Conservation (phyloP, 2,113 vertebrate genomes). For the Hippopotamus amphibius region DNA sequence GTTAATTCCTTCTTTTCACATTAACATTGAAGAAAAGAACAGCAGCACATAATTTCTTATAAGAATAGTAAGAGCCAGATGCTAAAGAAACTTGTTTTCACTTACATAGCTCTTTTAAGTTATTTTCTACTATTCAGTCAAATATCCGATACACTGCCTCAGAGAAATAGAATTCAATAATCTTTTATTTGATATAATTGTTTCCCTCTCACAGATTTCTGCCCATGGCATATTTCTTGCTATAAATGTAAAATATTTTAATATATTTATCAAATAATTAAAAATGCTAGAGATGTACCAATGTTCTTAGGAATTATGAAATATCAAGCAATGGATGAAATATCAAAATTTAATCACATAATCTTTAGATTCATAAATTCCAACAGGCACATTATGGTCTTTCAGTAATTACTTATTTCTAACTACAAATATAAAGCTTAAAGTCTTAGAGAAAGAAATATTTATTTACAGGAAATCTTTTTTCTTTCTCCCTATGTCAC, state of each 20-base stretch:
- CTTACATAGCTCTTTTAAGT: not conserved
- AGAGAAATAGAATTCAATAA: not conserved
- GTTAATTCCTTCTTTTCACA: slow-evolving; percentile 25
- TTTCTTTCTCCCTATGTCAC: not conserved
- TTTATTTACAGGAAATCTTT: not conserved
- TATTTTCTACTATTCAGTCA: not conserved
- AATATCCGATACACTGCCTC: not conserved
- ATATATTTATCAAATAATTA: not conserved
- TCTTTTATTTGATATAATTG: not conserved
- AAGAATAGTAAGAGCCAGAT: not conserved
- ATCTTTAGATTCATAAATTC: not conserved
- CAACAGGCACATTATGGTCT: not conserved
- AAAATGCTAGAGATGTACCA: not conserved
- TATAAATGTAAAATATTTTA: slow-evolving; percentile 36
- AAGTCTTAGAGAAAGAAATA: not conserved
- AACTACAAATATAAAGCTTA: not conserved
- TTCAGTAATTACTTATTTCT: not conserved
- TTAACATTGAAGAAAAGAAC: slow-evolving; percentile 20
- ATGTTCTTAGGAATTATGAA: not conserved
- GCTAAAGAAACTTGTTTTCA: not conserved
- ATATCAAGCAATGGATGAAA: not conserved
- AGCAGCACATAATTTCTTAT: not conserved
- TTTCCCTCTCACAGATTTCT: not conserved
- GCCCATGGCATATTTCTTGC: not conserved
- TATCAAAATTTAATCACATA: not conserved